Percentiles rank a stretch among this genome's conserved stretches.
phyloP scores from a whole-genome alignment of 2,888 invertebrate genomes.

The Brachypalpus laphriformis region DNA sequence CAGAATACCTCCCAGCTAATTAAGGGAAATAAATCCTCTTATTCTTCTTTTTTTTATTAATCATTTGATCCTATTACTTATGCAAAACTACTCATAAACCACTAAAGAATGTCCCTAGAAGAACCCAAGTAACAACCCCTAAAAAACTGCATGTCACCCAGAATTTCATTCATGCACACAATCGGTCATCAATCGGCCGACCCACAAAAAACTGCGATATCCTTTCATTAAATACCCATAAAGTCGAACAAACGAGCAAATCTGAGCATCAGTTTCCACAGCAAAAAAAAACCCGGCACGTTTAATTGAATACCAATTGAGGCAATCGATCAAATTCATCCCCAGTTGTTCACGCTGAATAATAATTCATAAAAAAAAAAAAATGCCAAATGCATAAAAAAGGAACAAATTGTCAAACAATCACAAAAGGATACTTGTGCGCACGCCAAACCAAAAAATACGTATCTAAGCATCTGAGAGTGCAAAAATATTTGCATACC shows the following conservation, averaged over 20 bases:
- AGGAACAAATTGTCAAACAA: constrained; percentile 55
- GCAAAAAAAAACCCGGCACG: neutral
- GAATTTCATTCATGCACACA: neutral
- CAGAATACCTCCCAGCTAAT: constrained; percentile 5
- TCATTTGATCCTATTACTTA: constrained; percentile 72
- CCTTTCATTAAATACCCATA: constrained; percentile 59
- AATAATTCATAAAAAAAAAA: constrained; percentile 58
- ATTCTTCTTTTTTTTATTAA: constrained; percentile 51
- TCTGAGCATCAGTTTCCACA: constrained; percentile 3
- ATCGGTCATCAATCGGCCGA: constrained; percentile 1
- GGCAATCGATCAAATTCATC: constrained; percentile 64
- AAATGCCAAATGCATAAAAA: constrained; percentile 40
- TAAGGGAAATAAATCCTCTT: constrained; percentile 61
- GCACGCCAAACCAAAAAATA: neutral
- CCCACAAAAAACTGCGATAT: constrained; percentile 14
- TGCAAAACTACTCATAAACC: constrained; percentile 67
- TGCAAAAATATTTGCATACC: constrained; percentile 72
- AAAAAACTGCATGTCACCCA: constrained; percentile 21
- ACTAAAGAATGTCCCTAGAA: constrained; percentile 10
- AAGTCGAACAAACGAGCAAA: constrained; percentile 25
- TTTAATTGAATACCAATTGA: constrained; percentile 58
- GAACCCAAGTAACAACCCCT: constrained; percentile 20
- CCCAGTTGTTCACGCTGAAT: constrained; percentile 57
- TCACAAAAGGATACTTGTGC: constrained; percentile 41
- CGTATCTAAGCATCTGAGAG: constrained; percentile 45